Base-by-base conservation (phyloP, 2,113 vertebrate species). In the Gopherus evgoodei region DNA sequence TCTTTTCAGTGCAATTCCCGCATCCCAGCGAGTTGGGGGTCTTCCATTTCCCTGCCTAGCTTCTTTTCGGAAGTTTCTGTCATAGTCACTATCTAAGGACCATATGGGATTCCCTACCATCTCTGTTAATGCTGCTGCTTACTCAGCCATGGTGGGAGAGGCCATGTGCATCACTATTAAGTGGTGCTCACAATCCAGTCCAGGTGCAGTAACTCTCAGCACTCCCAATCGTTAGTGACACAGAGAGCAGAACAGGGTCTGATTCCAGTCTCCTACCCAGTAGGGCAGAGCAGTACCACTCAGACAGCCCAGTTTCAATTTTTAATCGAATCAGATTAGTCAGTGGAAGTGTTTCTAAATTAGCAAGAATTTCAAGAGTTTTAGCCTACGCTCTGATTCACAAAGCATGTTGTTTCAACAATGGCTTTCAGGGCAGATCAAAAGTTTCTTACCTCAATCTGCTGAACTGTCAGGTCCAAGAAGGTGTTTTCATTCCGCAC, bases 401-500 rank as follows among this genome's bases (percentile, higher is more conserved):
- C 31, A 83, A 52, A 42, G 75, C 82, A 21, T 29, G 50, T n/a
- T 62, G 44, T 44, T 19, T 31, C 42, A 6, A 42, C 35, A 91
- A 11, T 50, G 31, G 29, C 8, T 29, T 62, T 82, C 27, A n/a
- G 49, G 96, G 54, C 65, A 16, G n/a, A 3, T 8, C 14, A 3
- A 1, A 10, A 14, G 0, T 21, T 57, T n/a, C 97, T 88, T 94
- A 99, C 99, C 98, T 99, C 99, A 22, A 99, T 99, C 98, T 99
- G 99, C 97, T 99, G 98, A 85, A 99, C 99, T 0, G 99, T 99
- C 95, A 99, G 98, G 97, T 99, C 99, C 98, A 99, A 98, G 98
- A 99, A 99, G 89, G 99, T 99, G 97, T 99, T 99, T 97, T 99
- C 99, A 1, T 98, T 99, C 85, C 99, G 98, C 90, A 99, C 99